A percentile compares a stretch with the other conserved stretches of the same genome.
Conservation (phyloP, 2,797 vertebrate genomes). For the Propithecus perrieri region DNA sequence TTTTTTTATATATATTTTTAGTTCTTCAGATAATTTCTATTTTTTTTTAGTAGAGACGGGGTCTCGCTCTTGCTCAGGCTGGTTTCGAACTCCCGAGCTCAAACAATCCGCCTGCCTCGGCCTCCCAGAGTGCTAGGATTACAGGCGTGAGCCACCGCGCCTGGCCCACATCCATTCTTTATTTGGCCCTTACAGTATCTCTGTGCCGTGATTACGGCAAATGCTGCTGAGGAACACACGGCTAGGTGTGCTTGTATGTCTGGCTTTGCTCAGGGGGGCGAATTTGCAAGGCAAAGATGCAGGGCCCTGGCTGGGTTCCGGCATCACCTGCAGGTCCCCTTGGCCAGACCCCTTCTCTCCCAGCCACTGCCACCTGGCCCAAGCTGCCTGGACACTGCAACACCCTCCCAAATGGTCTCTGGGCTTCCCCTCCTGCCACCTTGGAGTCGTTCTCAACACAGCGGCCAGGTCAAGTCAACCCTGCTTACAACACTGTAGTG, state of each 20-base stretch:
- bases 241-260: neutral
- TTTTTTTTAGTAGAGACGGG: no score
- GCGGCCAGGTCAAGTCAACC: neutral
- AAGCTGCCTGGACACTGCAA: neutral
- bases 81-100: no score
- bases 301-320: neutral
- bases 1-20: no score
- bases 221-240: neutral
- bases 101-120: no score
- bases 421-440: neutral
- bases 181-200: neutral
- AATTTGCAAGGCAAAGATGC: neutral
- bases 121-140: no score
- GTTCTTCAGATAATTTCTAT: no score
- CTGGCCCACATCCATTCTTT: neutral
- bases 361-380: neutral
- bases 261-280: neutral
- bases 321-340: neutral
- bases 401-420: neutral
- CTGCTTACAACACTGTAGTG: neutral
- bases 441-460: neutral
- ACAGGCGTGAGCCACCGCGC: no score
- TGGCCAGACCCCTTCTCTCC: neutral
- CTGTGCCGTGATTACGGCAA: neutral
- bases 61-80: no score